These are phyloP conservation scores for Globodera rostochiensis DNA, from an alignment of 1,140 invertebrate species.

Conservation along the genomic window DNA sequence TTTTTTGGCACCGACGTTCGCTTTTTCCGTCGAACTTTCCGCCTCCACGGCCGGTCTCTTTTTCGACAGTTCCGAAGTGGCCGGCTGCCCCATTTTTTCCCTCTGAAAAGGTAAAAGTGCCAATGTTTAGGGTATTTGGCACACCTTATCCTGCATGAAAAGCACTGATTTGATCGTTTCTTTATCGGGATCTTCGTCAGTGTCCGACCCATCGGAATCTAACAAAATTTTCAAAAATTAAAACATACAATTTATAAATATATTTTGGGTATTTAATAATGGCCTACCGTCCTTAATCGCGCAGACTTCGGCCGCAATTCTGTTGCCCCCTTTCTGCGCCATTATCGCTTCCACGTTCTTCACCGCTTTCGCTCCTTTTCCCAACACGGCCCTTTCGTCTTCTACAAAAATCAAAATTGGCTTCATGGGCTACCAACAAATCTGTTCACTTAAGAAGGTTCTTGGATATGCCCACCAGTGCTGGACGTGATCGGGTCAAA, in stretches of 20 bases:
- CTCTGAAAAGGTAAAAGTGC: slow-evolving; percentile 11
- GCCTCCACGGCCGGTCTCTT: slow-evolving; percentile 8
- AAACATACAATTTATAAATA: neutral
- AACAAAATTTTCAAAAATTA: neutral
- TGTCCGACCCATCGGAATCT: slow-evolving; percentile 51
- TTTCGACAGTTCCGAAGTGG: neutral
- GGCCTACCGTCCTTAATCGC: slow-evolving; percentile 3
- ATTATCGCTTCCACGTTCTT: slow-evolving; percentile 26
- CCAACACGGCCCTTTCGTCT: neutral
- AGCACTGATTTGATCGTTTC: slow-evolving; percentile 50
- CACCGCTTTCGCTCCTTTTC: slow-evolving; percentile 12
- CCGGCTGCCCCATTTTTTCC: neutral
- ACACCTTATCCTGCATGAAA: slow-evolving; percentile 49
- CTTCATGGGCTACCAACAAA: too few relatives aligned
- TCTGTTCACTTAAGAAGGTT: too few relatives aligned
- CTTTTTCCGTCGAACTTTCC: neutral
- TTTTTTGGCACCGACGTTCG: slow-evolving; percentile 1
- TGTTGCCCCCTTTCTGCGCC: slow-evolving; percentile 10
- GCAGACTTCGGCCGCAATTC: slow-evolving; percentile 18
- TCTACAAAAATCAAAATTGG: too few relatives aligned
- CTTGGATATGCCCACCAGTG: too few relatives aligned
- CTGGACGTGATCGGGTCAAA: too few relatives aligned
- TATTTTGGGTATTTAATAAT: slow-evolving; percentile 4
- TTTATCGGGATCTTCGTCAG: slow-evolving; percentile 58
- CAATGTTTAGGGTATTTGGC: neutral